Evolutionary conservation across 2,888 invertebrate genomes (phyloP).

Genomic region (Pyrocoelia pectoralis): DNA sequence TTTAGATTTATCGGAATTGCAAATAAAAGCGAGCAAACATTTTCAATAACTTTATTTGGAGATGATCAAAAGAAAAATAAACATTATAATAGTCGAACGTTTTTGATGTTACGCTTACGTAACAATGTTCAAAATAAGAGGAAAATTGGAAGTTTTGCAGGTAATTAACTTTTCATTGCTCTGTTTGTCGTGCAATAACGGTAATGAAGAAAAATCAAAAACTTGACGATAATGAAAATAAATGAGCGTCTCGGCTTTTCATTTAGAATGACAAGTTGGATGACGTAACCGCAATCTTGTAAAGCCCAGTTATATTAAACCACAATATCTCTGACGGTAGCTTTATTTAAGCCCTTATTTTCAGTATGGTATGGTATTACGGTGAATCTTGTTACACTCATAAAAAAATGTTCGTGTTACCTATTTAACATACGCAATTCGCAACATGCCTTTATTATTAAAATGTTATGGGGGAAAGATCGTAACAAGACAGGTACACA

Average conservation of each 20-base stretch:
- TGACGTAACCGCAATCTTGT: constrained; percentile 9
- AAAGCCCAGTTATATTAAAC: constrained; percentile 11
- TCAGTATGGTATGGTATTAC: constrained; percentile 7
- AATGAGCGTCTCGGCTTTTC: not conserved
- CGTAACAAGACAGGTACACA: too few species aligned
- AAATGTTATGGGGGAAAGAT: too few species aligned
- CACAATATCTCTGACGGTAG: not conserved
- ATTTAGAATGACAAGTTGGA: constrained; percentile 6
- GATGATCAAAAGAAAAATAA: not conserved
- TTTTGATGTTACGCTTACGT: not conserved
- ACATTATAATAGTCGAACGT: not conserved
- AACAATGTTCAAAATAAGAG: too few species aligned
- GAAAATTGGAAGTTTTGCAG: too few species aligned
- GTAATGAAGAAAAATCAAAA: not conserved
- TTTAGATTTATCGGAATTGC: constrained; percentile 20
- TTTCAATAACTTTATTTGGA: not conserved
- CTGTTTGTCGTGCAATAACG: too few species aligned
- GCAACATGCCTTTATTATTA: too few species aligned
- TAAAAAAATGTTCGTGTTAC: not conserved
- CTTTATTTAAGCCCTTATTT: constrained; percentile 11
- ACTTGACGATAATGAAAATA: not conserved
- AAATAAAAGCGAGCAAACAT: not conserved
- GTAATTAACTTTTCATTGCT: too few species aligned
- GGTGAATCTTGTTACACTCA: constrained; percentile 4
- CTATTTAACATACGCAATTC: not conserved